Base-by-base conservation (phyloP, 2,113 vertebrate genomes). In the Tiliqua scincoides region DNA sequence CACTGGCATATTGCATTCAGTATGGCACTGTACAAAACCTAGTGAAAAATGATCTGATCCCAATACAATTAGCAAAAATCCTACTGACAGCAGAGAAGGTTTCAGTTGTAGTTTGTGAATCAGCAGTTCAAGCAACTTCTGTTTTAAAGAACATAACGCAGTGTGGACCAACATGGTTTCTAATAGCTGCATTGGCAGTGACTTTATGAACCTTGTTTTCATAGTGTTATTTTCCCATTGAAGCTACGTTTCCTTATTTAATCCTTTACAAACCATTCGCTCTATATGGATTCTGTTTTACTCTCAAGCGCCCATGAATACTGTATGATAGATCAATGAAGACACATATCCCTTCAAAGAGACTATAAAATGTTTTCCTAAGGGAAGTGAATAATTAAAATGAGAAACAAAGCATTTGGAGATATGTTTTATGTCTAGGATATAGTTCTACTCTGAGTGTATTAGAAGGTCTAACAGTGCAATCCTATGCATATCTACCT, bases 301-400 rank as follows among this genome's bases (percentile, higher is more conserved):
- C 48, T 43, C 85, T 37, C 52, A 74, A 81, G n/a, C 35, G 15
- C 68, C n/a, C 20, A 35, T 35, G 35, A 23, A 87, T 77, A 59
- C n/a, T n/a, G n/a, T n/a, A n/a, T 68, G 27, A 62, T 30, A n/a
- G n/a, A 77, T 61, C 5, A n/a, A n/a, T n/a, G n/a, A 83, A 61
- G 23, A 18, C 27, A 52, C 18, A 5, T 9, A 1, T 12, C 21
- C 37, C n/a, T 67, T 74, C 32, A 43, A 48, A 57, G 35, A 20
- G 14, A 6, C 32, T 32, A 25, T 63, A 32, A n/a, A 74, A 40
- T 79, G 40, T 30, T 37, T 72, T 43, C 18, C 72, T 59, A 65
- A 84, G 59, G 70, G 70, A 63, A 54, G 48, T 40, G 7, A 84
- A 25, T n/a, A 32, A 79, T 74, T 79, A 74, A 84, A 74, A 71